Evolutionary conservation across 1,140 invertebrate species (phyloP), one percentile per base, ranked within the genome.

Genomic region (Brachystomella parvula): DNA sequence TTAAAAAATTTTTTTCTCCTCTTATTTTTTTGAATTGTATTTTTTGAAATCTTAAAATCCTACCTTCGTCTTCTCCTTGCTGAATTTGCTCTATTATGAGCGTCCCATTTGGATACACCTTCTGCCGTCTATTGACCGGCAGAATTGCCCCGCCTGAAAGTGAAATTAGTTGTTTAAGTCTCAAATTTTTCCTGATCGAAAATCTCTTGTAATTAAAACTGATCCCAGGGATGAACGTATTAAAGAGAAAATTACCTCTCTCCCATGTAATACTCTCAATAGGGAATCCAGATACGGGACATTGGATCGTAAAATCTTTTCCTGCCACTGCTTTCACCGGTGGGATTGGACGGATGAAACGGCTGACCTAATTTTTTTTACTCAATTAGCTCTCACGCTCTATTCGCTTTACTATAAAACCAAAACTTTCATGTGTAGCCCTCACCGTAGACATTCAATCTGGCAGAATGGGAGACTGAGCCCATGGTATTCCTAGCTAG

Each of bases 391-490:
- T 19, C 24, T 17, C 33, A 39, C 29, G 39, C n/a, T 39, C 30
- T 9, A 12, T 6, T 31, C 6, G 30, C 15, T 59, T 59, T 59
- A 30, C 21, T 59, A 24, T 26, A 60, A 3, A 28, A 15, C 9
- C 15, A 60, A 56, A 56, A 56, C 26, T n/a, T 56, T n/a, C n/a
- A n/a, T 44, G 39, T 44, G 39, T 12, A 12, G 39, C 9, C 58
- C 76, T 75, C 73, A 82, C 82, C 92, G 77, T 94, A 94, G 74
- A 96, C 89, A 80, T 95, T 95, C 65, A 96, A 86, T 75, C 89
- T 82, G 1, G 89, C 89, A 26, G 86, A 86, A 76, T 96, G 91
- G 53, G 83, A 81, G 1, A 89, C 85, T 74, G 81, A 82, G 1
- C 85, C 83, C 28, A 93, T 89, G 57, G 84, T 84, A 78, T 95